A percentile compares a stretch with the other conserved stretches of the same genome.
These are phyloP conservation scores for Cephus spinipes DNA, from an alignment of 2,888 invertebrate species.

Conservation along the genomic window DNA sequence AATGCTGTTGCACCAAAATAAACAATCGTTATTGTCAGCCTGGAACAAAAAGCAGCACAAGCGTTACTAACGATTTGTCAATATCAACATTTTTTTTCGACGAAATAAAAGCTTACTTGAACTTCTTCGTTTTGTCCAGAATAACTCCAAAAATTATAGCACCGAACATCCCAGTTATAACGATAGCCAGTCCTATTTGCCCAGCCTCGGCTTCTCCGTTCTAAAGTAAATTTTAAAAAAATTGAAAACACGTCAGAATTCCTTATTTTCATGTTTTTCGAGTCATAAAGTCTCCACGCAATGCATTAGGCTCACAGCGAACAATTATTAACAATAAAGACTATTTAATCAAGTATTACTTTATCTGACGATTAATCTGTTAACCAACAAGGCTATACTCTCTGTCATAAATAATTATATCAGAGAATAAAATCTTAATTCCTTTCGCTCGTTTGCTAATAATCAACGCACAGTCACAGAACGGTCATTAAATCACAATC, in stretches of 20 bases:
- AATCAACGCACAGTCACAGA: background rate
- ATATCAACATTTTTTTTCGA: background rate
- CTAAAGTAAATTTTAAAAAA: slow-evolving; percentile 38
- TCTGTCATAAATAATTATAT: background rate
- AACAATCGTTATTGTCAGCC: slow-evolving; percentile 15
- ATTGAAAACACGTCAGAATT: background rate
- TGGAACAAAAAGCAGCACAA: background rate
- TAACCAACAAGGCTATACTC: background rate
- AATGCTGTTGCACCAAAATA: slow-evolving; percentile 10
- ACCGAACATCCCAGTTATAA: slow-evolving; percentile 72
- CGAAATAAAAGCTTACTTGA: slow-evolving; percentile 67
- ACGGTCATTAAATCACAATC: background rate
- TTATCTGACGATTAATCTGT: background rate
- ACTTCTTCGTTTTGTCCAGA: slow-evolving; percentile 72
- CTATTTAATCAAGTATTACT: background rate
- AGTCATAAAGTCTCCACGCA: background rate
- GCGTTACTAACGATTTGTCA: too few species aligned
- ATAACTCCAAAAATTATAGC: slow-evolving; percentile 71
- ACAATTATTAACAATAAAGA: background rate
- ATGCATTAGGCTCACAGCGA: too few species aligned
- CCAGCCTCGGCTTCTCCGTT: slow-evolving; percentile 68
- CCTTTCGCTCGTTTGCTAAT: background rate
- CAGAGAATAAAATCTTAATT: background rate
- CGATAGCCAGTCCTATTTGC: slow-evolving; percentile 70
- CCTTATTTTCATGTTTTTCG: background rate